Evolutionary conservation across 2,888 invertebrate species (phyloP), one percentile per base, ranked within the genome.

Genomic region (Choristoneura rosaceana): DNA sequence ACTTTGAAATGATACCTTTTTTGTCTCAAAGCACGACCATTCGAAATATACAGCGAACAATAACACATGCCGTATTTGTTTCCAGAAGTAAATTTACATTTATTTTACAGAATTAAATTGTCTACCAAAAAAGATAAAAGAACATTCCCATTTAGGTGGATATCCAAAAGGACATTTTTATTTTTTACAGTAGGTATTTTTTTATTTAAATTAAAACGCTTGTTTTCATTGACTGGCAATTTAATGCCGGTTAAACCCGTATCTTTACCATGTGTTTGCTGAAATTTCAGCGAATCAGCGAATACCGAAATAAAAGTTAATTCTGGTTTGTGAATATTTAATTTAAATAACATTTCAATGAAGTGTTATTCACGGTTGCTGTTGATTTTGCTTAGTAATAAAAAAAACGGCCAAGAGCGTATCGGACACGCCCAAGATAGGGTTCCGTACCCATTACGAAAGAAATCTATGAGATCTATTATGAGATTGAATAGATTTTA

Each of bases 181-280:
- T 41, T 45, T 4, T 41, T 8, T 10, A 25, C 25, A 25, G 38
- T 9, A 15, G 41, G 60, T 62, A 43, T 45, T 62, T 63, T 63
- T 63, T 63, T 47, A 63, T 63, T 63, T 45, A 47, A 63, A 63
- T 63, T 47, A 63, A 47, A 62, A 33, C 25, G 63, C 63, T 47
- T 55, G 34, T 58, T 59, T 67, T 45, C 58, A 67, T 59, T 67
- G 67, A 67, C 67, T 67, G 66, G 67, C 67, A 67, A 45, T 67
- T 59, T 67, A 59, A 59, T 67, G 7, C 59, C 67, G 25, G 67
- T 34, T 59, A 58, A 67, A 58, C 67, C 67, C 34, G 59, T 33
- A 59, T 34, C 25, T 67, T 59, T 45, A n/a, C 9, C 66, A 41
- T 45, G 43, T 65, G 33, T 45, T n/a, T 25, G 3, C 8, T 17